Evolutionary conservation across 2,113 vertebrate species (phyloP), one percentile per base, ranked within the genome.

Genomic region (Mungos mungo): DNA sequence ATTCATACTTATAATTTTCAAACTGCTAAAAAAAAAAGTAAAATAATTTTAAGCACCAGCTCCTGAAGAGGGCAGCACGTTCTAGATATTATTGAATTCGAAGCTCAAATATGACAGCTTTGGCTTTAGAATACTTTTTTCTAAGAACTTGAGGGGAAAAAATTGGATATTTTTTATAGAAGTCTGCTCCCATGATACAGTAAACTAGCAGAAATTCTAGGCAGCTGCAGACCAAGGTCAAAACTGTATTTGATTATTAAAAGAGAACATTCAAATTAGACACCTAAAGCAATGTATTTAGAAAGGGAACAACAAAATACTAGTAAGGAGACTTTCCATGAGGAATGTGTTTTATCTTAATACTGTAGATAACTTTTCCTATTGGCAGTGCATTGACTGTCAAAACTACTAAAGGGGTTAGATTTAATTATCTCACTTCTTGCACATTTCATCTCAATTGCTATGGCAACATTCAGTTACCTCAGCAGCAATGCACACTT

Each of bases 341-440:
- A 98, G 98, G 98, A 98, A 97, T 98, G 97, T 98, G 98, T 98
- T 99, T 99, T 99, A 99, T 99, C 99, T 99, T 99, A 99, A 99
- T 98, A 99, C 98, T 79, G 97, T 96, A 98, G 98, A 98, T 98
- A 99, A 99, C 99, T 99, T 99, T 98, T 98, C 97, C 98, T 99
- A 98, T 99, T 99, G 98, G 98, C 98, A 98, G 97, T 97, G 89
- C 97, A 97, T 97, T 98, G 98, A 98, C 99, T 99, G 99, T 99
- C 99, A 99, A 98, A 99, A 99, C 99, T 99, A 99, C 99, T 99
- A 99, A 99, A 99, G 98, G 98, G 99, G 98, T 98, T 98, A 99
- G 98, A 99, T 99, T 99, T 99, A 99, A 99, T 99, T 99, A 99
- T 99, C 99, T 99, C 98, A 99, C 98, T 99, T 99, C 99, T 99